Percentiles rank a stretch among this genome's conserved stretches.
Conservation (phyloP, 2,888 invertebrate genomes). For the Dioctria rufipes region DNA sequence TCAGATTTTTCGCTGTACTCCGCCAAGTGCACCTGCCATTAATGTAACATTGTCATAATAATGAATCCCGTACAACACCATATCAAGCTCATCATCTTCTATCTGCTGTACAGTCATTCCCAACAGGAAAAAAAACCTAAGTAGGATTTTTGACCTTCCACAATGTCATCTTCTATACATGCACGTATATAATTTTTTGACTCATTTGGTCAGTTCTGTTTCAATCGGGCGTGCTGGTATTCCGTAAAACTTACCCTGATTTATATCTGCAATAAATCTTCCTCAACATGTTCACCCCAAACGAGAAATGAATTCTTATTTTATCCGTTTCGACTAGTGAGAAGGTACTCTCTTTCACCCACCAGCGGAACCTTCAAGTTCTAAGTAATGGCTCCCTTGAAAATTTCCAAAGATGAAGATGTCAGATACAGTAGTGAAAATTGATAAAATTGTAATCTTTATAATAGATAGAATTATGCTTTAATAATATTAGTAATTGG, state of each 20-base stretch:
- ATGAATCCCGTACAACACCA: constrained; percentile 58
- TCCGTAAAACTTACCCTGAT: not conserved
- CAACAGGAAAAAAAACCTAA: not conserved
- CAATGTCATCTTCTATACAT: not conserved
- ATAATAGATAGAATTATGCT: no score
- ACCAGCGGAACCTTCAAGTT: no score
- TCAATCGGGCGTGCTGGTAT: not conserved
- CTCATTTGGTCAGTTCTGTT: constrained; percentile 3
- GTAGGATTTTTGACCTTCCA: not conserved
- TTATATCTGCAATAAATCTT: no score
- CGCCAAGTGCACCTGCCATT: not conserved
- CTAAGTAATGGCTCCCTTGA: no score
- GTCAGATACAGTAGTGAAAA: no score
- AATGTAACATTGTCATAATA: constrained; percentile 60
- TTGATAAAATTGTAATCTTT: no score
- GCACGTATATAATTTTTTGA: not conserved
- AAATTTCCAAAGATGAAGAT: no score
- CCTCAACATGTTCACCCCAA: no score
- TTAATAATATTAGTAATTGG: no score
- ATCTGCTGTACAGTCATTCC: not conserved
- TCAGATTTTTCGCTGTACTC: constrained; percentile 54
- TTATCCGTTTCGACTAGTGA: no score
- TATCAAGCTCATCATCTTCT: constrained; percentile 17
- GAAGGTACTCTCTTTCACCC: no score
- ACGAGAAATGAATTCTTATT: no score